Evolutionary conservation across 2,888 invertebrate species (phyloP).

Genomic region (Hirtodrosophila histrioides): DNA sequence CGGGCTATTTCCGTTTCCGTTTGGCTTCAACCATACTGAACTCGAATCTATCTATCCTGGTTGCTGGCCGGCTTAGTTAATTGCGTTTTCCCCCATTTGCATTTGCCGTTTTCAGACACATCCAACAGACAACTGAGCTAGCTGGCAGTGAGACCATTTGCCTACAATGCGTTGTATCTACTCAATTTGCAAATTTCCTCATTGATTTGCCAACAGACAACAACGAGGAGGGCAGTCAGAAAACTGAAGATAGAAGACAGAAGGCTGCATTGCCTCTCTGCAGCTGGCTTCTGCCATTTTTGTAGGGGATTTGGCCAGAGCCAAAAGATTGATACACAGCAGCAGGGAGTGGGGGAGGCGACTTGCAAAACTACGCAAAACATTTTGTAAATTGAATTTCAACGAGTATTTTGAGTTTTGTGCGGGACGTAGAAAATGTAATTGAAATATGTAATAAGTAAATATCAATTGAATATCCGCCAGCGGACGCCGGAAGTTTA

Average conservation of each 20-base stretch:
- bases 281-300: constrained; percentile 31
- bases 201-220: constrained; percentile 72
- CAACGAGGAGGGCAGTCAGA: constrained; percentile 13
- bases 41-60: constrained; percentile 6
- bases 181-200: constrained; percentile 73
- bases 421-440: constrained; percentile 57
- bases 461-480: constrained; percentile 79
- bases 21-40: constrained; percentile 11
- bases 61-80: constrained; percentile 45
- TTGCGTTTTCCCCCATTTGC: constrained; percentile 55
- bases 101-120: constrained; percentile 39
- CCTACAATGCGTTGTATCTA: constrained; percentile 60
- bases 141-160: constrained; percentile 37
- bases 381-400: constrained; percentile 78
- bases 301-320: constrained; percentile 10
- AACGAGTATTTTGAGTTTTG: constrained; percentile 41
- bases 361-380: constrained; percentile 69
- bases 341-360: background rate
- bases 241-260: constrained; percentile 1
- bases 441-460: constrained; percentile 74
- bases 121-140: constrained; percentile 23
- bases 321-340: constrained; percentile 40
- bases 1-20: constrained; percentile 39
- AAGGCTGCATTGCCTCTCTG: constrained; percentile 20
- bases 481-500: constrained; percentile 63